These are phyloP conservation scores for Lasioglossum albipes DNA, from an alignment of 1,140 invertebrate genomes.

Conservation along the genomic window DNA sequence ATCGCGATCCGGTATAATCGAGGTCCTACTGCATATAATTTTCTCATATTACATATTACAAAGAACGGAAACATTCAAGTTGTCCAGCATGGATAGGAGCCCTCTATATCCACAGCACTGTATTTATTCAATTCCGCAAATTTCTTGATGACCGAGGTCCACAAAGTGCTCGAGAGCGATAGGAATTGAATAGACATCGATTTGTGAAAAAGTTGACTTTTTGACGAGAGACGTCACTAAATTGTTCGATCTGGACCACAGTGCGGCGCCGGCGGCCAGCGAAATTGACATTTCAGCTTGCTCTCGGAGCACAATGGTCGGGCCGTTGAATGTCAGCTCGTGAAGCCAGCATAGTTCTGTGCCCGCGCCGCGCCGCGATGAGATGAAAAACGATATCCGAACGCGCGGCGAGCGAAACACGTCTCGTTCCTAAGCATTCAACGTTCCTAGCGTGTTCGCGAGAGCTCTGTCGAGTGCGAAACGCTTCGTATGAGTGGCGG, in stretches of 20 bases:
- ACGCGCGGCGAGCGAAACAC: constrained; percentile 19
- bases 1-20: too few species aligned
- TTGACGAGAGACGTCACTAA: too few species aligned
- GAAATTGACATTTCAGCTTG: not conserved
- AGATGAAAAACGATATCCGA: constrained; percentile 41
- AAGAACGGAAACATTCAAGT: too few species aligned
- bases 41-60: too few species aligned
- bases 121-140: too few species aligned
- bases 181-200: too few species aligned
- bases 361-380: not conserved
- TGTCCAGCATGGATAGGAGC: too few species aligned
- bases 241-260: too few species aligned
- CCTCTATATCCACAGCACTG: too few species aligned
- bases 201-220: not conserved
- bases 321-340: constrained; percentile 2
- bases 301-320: not conserved
- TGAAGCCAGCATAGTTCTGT: not conserved
- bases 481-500: not conserved
- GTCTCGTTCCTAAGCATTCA: constrained; percentile 3
- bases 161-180: too few species aligned
- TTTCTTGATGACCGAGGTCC: too few species aligned
- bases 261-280: not conserved
- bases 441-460: constrained; percentile 7
- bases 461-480: constrained; percentile 5
- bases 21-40: too few species aligned